A percentile compares a stretch with the other conserved stretches of the same genome.
Evolutionary conservation across 2,797 vertebrate genomes (phyloP).

Genomic region (Alectoris magna): DNA sequence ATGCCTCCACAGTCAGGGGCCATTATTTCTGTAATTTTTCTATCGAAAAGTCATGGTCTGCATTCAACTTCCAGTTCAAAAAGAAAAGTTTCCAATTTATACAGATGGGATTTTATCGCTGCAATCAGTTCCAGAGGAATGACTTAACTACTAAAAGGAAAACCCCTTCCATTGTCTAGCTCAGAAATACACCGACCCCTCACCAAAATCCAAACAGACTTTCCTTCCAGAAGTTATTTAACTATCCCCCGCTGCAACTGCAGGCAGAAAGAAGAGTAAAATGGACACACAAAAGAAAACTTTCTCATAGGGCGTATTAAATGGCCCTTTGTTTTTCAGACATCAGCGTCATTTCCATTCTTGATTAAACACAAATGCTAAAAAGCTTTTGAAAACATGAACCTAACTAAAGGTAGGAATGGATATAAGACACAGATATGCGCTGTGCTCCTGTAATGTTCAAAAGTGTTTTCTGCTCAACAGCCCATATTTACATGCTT

Average conservation of each 20-base stretch:
- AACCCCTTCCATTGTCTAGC: not conserved
- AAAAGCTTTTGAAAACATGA: not conserved
- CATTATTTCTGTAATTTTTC: slow-evolving; percentile 74
- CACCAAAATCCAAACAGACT: slow-evolving; percentile 42
- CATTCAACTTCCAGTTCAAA: slow-evolving; percentile 69
- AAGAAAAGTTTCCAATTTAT: slow-evolving; percentile 75
- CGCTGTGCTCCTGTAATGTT: not conserved
- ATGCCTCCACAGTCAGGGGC: slow-evolving; percentile 44
- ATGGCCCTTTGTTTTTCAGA: not conserved
- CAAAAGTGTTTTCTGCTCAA: not conserved
- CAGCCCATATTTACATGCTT: not conserved
- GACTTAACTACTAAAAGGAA: slow-evolving; percentile 51
- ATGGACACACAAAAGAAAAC: slow-evolving; percentile 35
- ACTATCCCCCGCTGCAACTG: not conserved
- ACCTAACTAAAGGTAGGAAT: not conserved
- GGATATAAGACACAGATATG: not conserved
- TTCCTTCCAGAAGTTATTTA: slow-evolving; percentile 54
- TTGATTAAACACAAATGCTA: slow-evolving; percentile 9
- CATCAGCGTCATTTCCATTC: not conserved
- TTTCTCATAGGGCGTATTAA: slow-evolving; percentile 20
- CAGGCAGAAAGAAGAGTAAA: slow-evolving; percentile 34
- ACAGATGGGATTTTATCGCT: slow-evolving; percentile 64
- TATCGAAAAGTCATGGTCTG: slow-evolving; percentile 68
- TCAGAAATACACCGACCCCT: slow-evolving; percentile 34
- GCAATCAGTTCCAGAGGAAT: slow-evolving; percentile 55